These are phyloP conservation scores for Machimus rusticus DNA, from an alignment of 2,888 invertebrate species.

Conservation along the genomic window DNA sequence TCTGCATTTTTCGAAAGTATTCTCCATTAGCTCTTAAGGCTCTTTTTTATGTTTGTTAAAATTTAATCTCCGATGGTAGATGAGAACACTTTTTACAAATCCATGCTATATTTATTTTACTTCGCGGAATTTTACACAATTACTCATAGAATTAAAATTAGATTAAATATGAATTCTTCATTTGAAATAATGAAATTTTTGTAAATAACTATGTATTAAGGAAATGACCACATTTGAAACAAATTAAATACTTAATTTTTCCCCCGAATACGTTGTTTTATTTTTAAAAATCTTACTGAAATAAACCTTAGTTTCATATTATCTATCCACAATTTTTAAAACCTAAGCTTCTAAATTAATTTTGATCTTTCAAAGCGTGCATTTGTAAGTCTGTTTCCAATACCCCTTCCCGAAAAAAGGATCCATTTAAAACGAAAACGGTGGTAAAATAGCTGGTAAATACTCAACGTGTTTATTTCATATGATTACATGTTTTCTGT, in stretches of 20 bases:
- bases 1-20: slow-evolving; percentile 37
- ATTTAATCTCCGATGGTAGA: neutral
- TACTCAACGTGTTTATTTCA: slow-evolving; percentile 36
- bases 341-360: no score
- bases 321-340: no score
- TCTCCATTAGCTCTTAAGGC: neutral
- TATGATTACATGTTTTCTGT: slow-evolving; percentile 28
- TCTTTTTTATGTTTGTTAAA: neutral
- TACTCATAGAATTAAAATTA: slow-evolving; percentile 16
- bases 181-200: slow-evolving; percentile 1
- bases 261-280: neutral
- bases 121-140: neutral
- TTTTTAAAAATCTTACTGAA: neutral
- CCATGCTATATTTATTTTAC: slow-evolving; percentile 1
- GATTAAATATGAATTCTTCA: neutral
- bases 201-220: slow-evolving; percentile 17
- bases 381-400: neutral
- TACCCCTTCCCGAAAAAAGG: neutral
- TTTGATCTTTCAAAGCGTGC: no score
- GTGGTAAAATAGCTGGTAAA: neutral
- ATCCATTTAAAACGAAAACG: neutral
- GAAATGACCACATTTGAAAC: neutral
- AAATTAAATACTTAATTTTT: neutral
- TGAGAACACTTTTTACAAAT: neutral
- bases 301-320: no score